Conservation (phyloP, 2,888 invertebrate genomes). For the Saturnia pavonia region DNA sequence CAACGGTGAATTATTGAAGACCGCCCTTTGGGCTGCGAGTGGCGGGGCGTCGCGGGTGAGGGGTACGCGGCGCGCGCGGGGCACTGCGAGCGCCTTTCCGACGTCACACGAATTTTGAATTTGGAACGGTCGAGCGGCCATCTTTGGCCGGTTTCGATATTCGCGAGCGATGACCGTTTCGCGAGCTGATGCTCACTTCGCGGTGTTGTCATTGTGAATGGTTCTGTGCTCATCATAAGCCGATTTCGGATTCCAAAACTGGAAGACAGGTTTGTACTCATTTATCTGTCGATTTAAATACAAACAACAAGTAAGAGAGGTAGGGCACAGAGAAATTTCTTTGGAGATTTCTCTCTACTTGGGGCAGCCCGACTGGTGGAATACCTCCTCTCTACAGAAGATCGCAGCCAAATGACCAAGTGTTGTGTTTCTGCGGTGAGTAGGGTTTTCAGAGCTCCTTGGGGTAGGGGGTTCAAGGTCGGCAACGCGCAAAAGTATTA, state of each 20-base stretch:
- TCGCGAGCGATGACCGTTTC: constrained; percentile 50
- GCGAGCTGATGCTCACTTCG: constrained; percentile 49
- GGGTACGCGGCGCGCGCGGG: constrained; percentile 31
- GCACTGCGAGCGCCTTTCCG: constrained; percentile 68
- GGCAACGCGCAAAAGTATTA: no score
- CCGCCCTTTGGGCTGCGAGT: constrained; percentile 70
- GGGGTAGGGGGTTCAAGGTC: no score
- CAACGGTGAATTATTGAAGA: constrained; percentile 72
- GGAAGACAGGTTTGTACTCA: neutral
- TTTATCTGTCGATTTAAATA: neutral
- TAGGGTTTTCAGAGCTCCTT: no score
- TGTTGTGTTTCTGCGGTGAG: no score
- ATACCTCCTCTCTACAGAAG: no score
- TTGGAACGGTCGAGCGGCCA: constrained; percentile 48
- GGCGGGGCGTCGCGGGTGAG: constrained; percentile 43
- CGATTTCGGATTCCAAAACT: neutral
- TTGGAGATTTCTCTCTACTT: no score
- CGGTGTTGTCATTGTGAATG: constrained; percentile 24
- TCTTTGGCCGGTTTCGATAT: constrained; percentile 49
- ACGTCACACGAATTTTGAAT: constrained; percentile 69
- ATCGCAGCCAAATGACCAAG: no score
- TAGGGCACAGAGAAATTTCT: no score
- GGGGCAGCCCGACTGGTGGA: no score
- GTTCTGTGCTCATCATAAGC: neutral
- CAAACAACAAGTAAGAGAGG: neutral